phyloP scores from a whole-genome alignment of 2,888 invertebrate species.

The Cynaeus angustus region DNA sequence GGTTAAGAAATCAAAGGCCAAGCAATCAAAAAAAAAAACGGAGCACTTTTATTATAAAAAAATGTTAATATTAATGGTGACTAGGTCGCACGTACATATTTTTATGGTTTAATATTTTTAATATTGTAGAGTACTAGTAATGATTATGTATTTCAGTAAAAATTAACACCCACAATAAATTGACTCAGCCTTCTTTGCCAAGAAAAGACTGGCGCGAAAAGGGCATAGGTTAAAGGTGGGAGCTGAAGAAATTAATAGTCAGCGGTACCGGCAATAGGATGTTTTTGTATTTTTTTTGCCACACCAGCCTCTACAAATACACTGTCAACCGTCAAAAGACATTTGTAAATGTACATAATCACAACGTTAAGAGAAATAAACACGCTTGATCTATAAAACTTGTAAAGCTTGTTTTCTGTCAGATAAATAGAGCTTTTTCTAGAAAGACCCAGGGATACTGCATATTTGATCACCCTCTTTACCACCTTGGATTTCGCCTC shows the following conservation, averaged over 20 bases:
- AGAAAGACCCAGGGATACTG: slow-evolving; percentile 23
- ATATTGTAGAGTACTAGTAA: neutral
- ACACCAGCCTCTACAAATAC: slow-evolving; percentile 7
- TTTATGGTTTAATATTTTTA: too few species aligned
- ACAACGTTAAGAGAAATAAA: too few species aligned
- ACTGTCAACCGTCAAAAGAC: slow-evolving; percentile 9
- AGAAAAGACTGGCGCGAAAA: slow-evolving; percentile 25
- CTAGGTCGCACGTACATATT: too few species aligned
- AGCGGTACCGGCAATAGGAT: slow-evolving; percentile 13
- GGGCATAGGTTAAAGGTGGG: slow-evolving; percentile 37
- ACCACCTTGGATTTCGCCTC: slow-evolving; percentile 12
- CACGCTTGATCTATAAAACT: neutral
- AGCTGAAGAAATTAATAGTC: slow-evolving; percentile 33
- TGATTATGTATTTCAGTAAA: neutral
- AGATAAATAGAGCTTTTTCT: slow-evolving; percentile 26
- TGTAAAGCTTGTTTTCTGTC: slow-evolving; percentile 18
- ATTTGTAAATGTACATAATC: too few species aligned
- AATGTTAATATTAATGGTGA: neutral
- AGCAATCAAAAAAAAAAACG: neutral
- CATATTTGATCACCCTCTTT: slow-evolving; percentile 22
- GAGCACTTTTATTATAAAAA: neutral
- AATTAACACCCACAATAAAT: slow-evolving; percentile 30
- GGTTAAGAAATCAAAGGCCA: slow-evolving; percentile 12
- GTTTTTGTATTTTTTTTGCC: slow-evolving; percentile 21
- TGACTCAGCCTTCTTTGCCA: slow-evolving; percentile 17